Conservation (phyloP, 2,113 vertebrate genomes). For the Paracanthobrama guichenoti region DNA sequence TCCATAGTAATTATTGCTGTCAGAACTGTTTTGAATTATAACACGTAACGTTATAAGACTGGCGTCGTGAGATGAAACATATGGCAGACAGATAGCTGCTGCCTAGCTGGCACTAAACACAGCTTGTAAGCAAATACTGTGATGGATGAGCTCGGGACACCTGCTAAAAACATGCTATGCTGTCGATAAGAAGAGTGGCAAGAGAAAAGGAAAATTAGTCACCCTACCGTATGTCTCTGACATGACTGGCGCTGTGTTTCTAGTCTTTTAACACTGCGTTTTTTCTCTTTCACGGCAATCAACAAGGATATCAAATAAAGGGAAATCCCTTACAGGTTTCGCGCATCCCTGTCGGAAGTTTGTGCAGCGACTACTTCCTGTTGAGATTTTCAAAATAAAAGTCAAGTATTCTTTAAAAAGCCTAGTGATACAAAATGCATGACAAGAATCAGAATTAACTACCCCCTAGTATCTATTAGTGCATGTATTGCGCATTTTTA, state of each 20-base stretch:
- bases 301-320: constrained; percentile 60
- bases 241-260: constrained; percentile 68
- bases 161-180: constrained; percentile 41
- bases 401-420: neutral
- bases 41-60: neutral
- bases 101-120: constrained; percentile 16
- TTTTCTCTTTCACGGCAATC: constrained; percentile 39
- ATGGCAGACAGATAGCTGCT: constrained; percentile 10
- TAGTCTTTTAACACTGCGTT: constrained; percentile 28
- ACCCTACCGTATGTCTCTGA: constrained; percentile 80
- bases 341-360: constrained; percentile 67
- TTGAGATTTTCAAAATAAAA: constrained; percentile 75
- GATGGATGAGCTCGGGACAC: constrained; percentile 33
- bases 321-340: constrained; percentile 66
- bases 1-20: neutral
- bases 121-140: constrained; percentile 33
- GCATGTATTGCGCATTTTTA: neutral
- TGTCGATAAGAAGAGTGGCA: neutral
- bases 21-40: neutral
- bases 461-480: too few species aligned
- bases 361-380: constrained; percentile 66
- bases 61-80: constrained; percentile 22
- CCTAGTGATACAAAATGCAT: neutral
- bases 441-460: too few species aligned
- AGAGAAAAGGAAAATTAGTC: neutral